Evolutionary conservation across 1,140 invertebrate genomes (phyloP).

Genomic region (Bombus impatiens): DNA sequence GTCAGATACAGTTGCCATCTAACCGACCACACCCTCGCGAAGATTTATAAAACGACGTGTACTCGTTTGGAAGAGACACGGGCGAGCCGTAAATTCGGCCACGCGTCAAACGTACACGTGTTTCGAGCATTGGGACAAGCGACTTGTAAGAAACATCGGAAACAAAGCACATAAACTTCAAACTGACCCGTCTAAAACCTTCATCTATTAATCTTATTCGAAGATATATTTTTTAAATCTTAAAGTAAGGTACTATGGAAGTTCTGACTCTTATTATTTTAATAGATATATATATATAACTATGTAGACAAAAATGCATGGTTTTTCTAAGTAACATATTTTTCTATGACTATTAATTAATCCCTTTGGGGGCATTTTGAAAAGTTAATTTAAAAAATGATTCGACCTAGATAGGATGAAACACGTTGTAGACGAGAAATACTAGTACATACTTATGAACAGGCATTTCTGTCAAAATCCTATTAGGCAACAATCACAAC

Average conservation of each 20-base stretch:
- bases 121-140: background rate
- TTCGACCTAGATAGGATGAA: background rate
- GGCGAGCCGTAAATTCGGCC: slow-evolving; percentile 6
- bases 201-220: background rate
- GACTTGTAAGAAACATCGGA: background rate
- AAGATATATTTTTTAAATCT: background rate
- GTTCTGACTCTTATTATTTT: background rate
- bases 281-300: background rate
- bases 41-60: slow-evolving; percentile 17
- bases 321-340: background rate
- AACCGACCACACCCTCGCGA: background rate
- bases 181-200: background rate
- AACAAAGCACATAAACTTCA: background rate
- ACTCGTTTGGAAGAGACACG: slow-evolving; percentile 3
- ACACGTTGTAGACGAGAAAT: background rate
- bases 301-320: background rate
- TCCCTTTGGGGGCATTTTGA: background rate
- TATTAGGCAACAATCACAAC: background rate
- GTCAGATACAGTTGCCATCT: background rate
- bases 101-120: slow-evolving; percentile 14
- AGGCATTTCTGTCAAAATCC: background rate
- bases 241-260: background rate
- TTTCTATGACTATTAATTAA: too few relatives aligned
- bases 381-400: background rate
- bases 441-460: too few relatives aligned